Base-by-base conservation (phyloP, 2,888 invertebrate genomes). In the Smittia sp. region DNA sequence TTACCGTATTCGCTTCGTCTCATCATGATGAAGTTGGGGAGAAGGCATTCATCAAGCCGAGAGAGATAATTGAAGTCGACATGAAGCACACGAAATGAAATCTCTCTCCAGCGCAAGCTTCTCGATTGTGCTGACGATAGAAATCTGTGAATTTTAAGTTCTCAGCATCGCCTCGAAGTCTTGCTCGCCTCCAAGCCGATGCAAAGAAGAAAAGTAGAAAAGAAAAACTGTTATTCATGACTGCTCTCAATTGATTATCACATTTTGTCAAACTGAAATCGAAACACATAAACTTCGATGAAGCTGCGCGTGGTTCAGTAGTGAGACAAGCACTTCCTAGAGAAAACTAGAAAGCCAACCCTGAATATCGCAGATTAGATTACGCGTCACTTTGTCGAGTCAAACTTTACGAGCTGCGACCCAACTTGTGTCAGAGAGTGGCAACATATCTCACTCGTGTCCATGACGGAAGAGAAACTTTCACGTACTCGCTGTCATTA, bases 51-150 rank as follows among this genome's bases (percentile, higher is more conserved):
- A 58, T 58, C 58, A 58, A 58, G 18, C 13, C 58, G 22, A 58
- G 9, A 58, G 22, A 22, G 7, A 22, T 58, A 58, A 58, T 58
- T 58, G 58, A 22, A 58, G 18, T 58, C 58, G 58, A 58, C 58
- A 58, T 58, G 58, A 58, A 58, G 11, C 58, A 58, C 58, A 58
- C 58, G 58, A 58, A 22, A n/a, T 18, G n/a, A 58, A 58, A 58
- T 58, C n/a, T 58, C 58, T 9, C 22, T 58, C 4, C 4, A 32
- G 32, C 46, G 6, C 11, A 6, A 46, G 46, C 46, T 46, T 46
- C 46, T 46, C 22, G 58, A 58, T 58, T 58, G 58, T 22, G n/a
- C 9, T 58, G 4, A 22, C 18, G 58, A 58, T 58, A 18, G n/a
- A 18, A 18, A 58, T 58, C 58, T 20, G 58, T 22, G 22, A 58